These are phyloP conservation scores for Sipha maydis DNA, from an alignment of 2,888 invertebrate genomes.

Conservation along the genomic window DNA sequence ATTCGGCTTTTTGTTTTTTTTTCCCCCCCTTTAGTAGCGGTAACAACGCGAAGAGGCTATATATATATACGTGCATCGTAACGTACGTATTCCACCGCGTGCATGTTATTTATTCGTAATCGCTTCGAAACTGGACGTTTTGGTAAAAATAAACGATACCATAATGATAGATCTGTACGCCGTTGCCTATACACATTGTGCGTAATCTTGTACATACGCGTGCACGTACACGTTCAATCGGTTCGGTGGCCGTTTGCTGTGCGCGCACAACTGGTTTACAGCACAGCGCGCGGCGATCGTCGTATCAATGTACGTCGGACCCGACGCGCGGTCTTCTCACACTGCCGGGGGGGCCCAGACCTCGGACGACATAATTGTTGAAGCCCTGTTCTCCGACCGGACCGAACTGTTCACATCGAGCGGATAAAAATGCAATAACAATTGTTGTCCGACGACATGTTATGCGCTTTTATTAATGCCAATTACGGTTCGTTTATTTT, in stretches of 20 bases:
- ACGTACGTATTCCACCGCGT: no score
- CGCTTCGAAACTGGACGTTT: constrained; percentile 4
- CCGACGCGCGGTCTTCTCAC: not conserved
- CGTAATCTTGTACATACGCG: no score
- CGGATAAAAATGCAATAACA: not conserved
- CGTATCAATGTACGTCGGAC: not conserved
- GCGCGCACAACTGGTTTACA: not conserved
- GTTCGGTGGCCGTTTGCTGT: not conserved
- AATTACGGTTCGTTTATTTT: constrained; percentile 58
- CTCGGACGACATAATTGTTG: not conserved
- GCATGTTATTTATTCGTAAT: no score
- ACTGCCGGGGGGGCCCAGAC: no score
- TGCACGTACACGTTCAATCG: not conserved
- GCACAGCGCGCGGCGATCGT: not conserved
- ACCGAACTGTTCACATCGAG: not conserved
- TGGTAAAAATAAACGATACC: not conserved
- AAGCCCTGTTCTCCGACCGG: not conserved
- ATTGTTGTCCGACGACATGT: not conserved
- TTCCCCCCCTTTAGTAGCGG: no score
- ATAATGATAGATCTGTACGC: constrained; percentile 3
- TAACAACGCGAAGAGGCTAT: not conserved
- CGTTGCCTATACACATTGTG: no score
- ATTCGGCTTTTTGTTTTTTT: not conserved
- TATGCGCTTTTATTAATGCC: constrained; percentile 30
- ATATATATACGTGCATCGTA: no score